These are phyloP conservation scores for Eulemur rubriventer DNA, from an alignment of 2,797 vertebrate genomes.

Conservation along the genomic window DNA sequence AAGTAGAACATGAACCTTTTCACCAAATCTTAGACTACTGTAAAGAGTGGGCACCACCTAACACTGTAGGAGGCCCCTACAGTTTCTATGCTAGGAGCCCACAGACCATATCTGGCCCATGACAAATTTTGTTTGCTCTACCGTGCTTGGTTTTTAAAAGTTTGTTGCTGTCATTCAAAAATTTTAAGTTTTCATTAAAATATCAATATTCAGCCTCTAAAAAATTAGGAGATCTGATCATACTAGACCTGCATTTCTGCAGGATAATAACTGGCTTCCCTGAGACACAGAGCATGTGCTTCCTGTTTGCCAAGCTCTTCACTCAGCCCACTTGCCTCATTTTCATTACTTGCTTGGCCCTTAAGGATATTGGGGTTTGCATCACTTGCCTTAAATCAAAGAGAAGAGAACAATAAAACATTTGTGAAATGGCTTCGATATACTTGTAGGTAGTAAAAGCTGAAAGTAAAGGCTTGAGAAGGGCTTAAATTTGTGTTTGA, in stretches of 20 bases:
- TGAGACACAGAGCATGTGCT: not conserved
- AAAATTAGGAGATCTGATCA: not conserved
- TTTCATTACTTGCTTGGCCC: not conserved
- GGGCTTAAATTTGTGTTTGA: not conserved
- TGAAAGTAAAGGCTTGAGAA: not conserved
- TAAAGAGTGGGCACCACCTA: not conserved
- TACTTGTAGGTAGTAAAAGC: not conserved
- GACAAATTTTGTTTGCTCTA: not conserved
- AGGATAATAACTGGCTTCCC: not conserved
- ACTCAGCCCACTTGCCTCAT: not conserved
- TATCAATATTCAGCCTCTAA: not conserved
- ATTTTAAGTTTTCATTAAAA: not conserved
- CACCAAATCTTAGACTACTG: not conserved
- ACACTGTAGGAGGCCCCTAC: not conserved
- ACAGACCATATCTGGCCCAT: not conserved
- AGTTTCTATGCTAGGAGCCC: not conserved
- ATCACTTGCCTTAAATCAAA: not conserved
- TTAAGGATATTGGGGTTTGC: not conserved
- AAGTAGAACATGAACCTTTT: not conserved
- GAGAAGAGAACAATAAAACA: not conserved
- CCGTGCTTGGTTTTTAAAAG: not conserved
- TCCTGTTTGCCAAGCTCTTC: not conserved
- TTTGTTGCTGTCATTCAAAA: constrained; percentile 19
- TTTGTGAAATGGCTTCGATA: not conserved
- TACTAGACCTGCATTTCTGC: not conserved